Evolutionary conservation across 2,888 invertebrate species (phyloP), one percentile per base, ranked within the genome.

Genomic region (Anagyrus pseudococci): DNA sequence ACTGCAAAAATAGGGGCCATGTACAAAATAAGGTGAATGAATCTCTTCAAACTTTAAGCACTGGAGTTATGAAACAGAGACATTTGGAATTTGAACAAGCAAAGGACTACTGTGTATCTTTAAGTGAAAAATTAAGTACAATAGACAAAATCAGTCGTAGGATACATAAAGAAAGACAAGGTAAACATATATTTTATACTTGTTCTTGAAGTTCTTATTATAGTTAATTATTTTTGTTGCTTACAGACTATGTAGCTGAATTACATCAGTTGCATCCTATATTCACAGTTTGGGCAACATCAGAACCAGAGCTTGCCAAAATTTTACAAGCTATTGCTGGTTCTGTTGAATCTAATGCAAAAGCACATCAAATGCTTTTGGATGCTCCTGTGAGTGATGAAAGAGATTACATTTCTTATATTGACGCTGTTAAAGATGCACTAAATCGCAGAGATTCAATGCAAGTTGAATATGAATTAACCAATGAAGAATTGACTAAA

Each of bases 361-460:
- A 76, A n/a, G 84, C 85, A 7, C 84, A 86, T 71, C 82, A 82
- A 68, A 81, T 81, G 55, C 74, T 85, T 44, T 75, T 85, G 22
- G 80, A 79, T 57, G 77, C 77, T 15, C 74, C 83, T 47, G 78
- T 81, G 1, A 82, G 80, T 68, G 84, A 85, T 6, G 82, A 85
- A 69, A 81, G 83, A 71, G 90, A 90, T 72, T 89, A 89, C 72
- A 78, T 87, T 23, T 81, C 86, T 56, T 89, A 89, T 72, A 83
- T 88, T 50, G 89, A 89, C 68, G 87, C 88, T 41, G 87, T 89
- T 6, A 88, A 88, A 79, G 88, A 87, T 70, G 87, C 88, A 17
- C 73, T 89, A 37, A 80, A 83, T 55, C 84, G 87, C 64, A 79
- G 90, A 33, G 89, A 90, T 72, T 81, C 84, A 0, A 85, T 87